Evolutionary conservation across 1,140 invertebrate genomes (phyloP), one percentile per base, ranked within the genome.

Genomic region (Tenebrio molitor): DNA sequence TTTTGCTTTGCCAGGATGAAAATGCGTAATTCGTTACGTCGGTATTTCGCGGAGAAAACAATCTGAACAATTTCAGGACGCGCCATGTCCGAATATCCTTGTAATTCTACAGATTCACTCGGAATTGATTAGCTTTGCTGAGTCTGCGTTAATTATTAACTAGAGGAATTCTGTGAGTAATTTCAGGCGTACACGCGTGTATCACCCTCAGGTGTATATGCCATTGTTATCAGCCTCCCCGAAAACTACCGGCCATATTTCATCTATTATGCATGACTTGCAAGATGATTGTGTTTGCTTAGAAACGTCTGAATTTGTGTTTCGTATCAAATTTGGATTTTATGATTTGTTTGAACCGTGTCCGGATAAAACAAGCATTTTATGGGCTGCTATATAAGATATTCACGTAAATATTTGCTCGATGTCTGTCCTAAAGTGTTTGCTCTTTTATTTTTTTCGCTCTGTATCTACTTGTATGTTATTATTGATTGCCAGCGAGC

Each of bases 101-200:
- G 21, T 44, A 33, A 46, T 65, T 71, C 58, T 71, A 33, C 58
- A 71, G 21, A 71, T 63, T 44, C 36, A 34, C 15, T 29, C 44
- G 42, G 16, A 44, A 66, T 66, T 66, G 64, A 66, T 66, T 66
- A 66, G 64, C 39, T 66, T 65, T 66, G 64, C 16, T 44, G 34
- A 39, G 33, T 36, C 42, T 58, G 67, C 50, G 67, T 69, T 69
- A 69, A 69, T 69, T 69, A 69, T 69, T 69, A 69, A 69, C 46
- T 19, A 69, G 44, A 50, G 67, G 67, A 69, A 69, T 69, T 46
- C 44, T 33, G 44, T 69, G 67, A 69, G 21, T 69, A 69, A 69
- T 69, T 66, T 33, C 19, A 25, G 15, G 42, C 36, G 64, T 34
- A 66, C 36, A 16, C 64, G 64, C 42, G 39, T 46, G 42, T 46